Evolutionary conservation across 2,113 vertebrate genomes (phyloP), one percentile per base, ranked within the genome.

Genomic region (Ibidorhyncha struthersii): DNA sequence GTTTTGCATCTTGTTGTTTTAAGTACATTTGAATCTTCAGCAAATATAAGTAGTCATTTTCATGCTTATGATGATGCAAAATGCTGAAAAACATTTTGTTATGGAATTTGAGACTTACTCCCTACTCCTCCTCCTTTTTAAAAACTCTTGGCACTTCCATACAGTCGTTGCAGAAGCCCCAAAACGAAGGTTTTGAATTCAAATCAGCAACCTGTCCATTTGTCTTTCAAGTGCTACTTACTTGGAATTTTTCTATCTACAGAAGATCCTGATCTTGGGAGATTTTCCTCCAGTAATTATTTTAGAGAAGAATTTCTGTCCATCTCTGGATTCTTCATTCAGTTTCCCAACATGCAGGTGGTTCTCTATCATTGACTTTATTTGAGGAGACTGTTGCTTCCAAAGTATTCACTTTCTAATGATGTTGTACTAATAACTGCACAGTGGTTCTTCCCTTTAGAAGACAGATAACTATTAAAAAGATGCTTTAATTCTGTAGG

Each of bases 261-360:
- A 40, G 62, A 81, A 73, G 50, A n/a, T 43, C 38, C 36, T 55
- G 34, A 49, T 87, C 52, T 38, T 43, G 40, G 56, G 59, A 76
- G n/a, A 22, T 69, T 70, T 78, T 49, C 66, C n/a, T 59, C 9
- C 45, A 4, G 21, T 38, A 10, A 13, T 62, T 63, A 63, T 41
- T 89, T 55, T 82, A 58, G 90, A 95, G 83, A 58, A 89, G 66
- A 84, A 59, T 92, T 93, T 90, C 55, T 95, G 45, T 95, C 47
- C 50, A 27, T 63, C 62, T 53, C 38, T 91, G 82, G 16, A 10
- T 74, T 94, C 76, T 82, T 47, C 76, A 18, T 81, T 95, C 56
- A 6, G 41, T 43, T 63, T 40, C 61, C 61, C 41, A 71, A 5
- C 2, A 1, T 55, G 73, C 71, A 83, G 34, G 30, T 19, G 4